These are phyloP conservation scores for Cactoblastis cactorum DNA, from an alignment of 2,888 invertebrate species.

Conservation along the genomic window DNA sequence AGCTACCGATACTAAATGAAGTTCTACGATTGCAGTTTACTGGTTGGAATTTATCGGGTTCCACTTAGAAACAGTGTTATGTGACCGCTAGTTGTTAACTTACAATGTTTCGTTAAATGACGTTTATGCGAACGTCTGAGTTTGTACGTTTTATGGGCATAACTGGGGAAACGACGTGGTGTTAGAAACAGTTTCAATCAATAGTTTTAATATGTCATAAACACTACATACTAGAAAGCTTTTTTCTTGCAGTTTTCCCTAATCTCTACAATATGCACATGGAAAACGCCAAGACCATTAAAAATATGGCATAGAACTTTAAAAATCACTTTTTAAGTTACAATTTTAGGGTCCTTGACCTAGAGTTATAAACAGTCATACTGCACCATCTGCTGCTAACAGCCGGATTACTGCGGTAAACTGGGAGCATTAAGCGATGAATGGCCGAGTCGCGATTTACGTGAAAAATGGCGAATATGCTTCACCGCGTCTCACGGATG, in stretches of 20 bases:
- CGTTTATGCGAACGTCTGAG: conserved; percentile 3
- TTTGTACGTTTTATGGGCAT: conserved; percentile 20
- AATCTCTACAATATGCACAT: too few relatives aligned
- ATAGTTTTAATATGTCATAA: too few relatives aligned
- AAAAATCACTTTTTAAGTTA: too few relatives aligned
- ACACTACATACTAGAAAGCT: too few relatives aligned
- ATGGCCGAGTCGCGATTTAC: conserved; percentile 57
- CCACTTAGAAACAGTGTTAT: conserved; percentile 43
- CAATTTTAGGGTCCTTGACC: too few relatives aligned
- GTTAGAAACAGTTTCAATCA: too few relatives aligned
- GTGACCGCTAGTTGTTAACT: conserved; percentile 8
- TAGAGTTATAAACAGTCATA: too few relatives aligned
- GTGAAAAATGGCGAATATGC: conserved; percentile 58
- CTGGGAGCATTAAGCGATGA: conserved; percentile 54
- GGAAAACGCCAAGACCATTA: too few relatives aligned
- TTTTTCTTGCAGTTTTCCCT: too few relatives aligned
- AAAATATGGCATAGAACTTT: too few relatives aligned
- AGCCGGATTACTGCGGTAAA: conserved; percentile 56
- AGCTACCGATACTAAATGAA: conserved; percentile 42
- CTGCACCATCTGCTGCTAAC: too few relatives aligned
- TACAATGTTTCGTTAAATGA: conserved; percentile 6
- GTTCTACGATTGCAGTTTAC: conserved; percentile 42
- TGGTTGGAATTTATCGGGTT: conserved; percentile 43
- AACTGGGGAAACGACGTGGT: conserved; percentile 20
- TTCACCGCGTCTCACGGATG: conserved; percentile 31